Conservation (phyloP, 2,797 vertebrate genomes). For the Australoheros facetus region DNA sequence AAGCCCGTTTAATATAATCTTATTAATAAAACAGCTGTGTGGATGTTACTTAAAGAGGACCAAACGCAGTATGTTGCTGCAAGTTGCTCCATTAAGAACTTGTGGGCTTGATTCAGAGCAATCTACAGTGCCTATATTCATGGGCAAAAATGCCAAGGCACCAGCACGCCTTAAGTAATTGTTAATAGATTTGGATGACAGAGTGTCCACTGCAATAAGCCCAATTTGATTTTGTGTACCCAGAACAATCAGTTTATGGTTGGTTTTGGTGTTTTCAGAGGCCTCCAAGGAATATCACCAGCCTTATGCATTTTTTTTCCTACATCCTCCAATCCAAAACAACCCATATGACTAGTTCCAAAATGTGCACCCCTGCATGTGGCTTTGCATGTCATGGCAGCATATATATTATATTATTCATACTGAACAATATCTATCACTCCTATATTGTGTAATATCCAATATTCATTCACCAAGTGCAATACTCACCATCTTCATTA, state of each 20-base stretch:
- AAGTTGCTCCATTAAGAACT: neutral
- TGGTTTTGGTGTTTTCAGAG: neutral
- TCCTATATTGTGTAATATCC: no score
- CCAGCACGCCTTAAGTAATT: neutral
- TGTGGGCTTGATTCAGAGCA: neutral
- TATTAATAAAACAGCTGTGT: neutral
- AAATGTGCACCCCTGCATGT: no score
- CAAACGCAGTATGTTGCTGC: neutral
- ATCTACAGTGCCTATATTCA: neutral
- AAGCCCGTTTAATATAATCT: neutral
- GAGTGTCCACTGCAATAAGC: neutral
- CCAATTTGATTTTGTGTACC: neutral
- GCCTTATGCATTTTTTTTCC: neutral
- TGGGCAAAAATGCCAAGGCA: rapidly evolving
- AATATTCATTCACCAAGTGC: no score
- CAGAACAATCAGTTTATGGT: neutral
- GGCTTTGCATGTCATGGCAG: no score
- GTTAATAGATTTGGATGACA: neutral
- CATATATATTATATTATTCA: no score
- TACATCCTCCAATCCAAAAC: no score
- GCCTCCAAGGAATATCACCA: neutral
- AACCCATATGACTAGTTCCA: no score
- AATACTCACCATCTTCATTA: no score
- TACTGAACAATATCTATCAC: no score
- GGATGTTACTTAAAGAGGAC: neutral